phyloP scores from a whole-genome alignment of 2,113 vertebrate genomes.

The Conger conger region DNA sequence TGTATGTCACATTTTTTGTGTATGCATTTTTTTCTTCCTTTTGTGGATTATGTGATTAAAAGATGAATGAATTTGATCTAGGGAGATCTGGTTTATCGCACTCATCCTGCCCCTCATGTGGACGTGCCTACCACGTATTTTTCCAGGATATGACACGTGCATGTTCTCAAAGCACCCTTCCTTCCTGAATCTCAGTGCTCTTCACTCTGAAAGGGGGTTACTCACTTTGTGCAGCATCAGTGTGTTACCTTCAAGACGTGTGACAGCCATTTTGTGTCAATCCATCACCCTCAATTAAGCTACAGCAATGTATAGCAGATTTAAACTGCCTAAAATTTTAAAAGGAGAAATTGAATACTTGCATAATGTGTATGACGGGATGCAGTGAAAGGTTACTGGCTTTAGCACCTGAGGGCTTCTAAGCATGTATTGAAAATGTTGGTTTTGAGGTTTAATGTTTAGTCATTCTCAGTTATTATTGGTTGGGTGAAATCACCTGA shows the following conservation, averaged over 20 bases:
- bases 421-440: neutral
- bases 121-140: neutral
- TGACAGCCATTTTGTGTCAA: neutral
- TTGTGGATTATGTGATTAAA: conserved; percentile 3
- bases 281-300: neutral
- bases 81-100: neutral
- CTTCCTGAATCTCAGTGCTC: neutral
- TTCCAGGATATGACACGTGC: neutral
- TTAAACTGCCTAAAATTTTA: neutral
- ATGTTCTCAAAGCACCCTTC: neutral
- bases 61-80: neutral
- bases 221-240: neutral
- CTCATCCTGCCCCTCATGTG: neutral
- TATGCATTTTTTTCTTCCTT: neutral
- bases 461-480: neutral
- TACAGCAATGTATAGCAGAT: neutral
- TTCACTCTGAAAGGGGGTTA: neutral
- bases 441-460: neutral
- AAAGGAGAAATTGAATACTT: neutral
- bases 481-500: neutral
- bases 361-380: neutral
- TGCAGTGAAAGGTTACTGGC: neutral
- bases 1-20: neutral
- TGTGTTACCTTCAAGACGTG: neutral
- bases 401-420: neutral